Evolutionary conservation across 2,888 invertebrate genomes (phyloP), one percentile per base, ranked within the genome.

Genomic region (Euzophera pinguis): DNA sequence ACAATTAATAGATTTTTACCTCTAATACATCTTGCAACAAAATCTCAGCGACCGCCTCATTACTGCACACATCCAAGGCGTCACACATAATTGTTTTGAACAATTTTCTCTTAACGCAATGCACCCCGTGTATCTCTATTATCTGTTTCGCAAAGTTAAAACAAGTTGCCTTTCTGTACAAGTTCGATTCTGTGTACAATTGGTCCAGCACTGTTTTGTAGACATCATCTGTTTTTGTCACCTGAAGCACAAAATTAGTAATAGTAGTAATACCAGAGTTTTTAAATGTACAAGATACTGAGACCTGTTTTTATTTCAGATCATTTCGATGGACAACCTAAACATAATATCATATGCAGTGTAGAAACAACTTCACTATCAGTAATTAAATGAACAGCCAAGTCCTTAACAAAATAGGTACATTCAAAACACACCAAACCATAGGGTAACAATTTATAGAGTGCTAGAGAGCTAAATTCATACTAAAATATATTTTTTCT

Each of bases 61-160:
- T 78, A 27, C 65, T 72, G 58, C 89, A 86, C 1, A 73, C 61
- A 10, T 84, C 78, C 54, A 89, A 65, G 53, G 76, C 82, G 37
- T 87, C 82, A 56, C 65, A 65, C n/a, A 89, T 65, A 1, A 87
- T 66, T 13, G 59, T 55, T 62, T 73, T 75, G 53, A 85, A 77
- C 27, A 69, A 69, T 56, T 68, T 78, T 52, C 71, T 76, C 54
- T 72, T 81, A 0, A 72, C 71, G 70, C 84, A 85, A 35, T 86
- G 71, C 1, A 79, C 64, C 55, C 80, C 75, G 60, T 80, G 74
- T 42, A 79, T 65, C 35, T 71, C 60, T 52, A 88, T 76, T 32
- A 87, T 54, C 35, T 69, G 66, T 35, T 66, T 80, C 0, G 72
- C 56, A 53, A 81, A 83, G n/a, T 61, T 61, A 10, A 87, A 75